Evolutionary conservation across 2,888 invertebrate genomes (phyloP).

Genomic region (Tetranychus truncatus): DNA sequence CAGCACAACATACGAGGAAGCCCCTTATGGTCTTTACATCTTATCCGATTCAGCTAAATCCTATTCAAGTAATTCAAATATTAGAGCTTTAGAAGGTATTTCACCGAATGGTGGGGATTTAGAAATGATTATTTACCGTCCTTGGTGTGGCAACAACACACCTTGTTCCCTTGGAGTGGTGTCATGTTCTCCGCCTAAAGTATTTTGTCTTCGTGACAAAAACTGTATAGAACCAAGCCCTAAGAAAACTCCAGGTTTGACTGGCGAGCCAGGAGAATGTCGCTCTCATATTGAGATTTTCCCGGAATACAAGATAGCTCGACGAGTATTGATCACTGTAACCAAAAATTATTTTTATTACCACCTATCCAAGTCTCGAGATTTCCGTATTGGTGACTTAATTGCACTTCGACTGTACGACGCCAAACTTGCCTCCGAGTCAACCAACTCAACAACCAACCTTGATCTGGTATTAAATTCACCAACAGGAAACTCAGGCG

Average conservation of each 20-base stretch:
- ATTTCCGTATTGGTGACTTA: slow-evolving; percentile 15
- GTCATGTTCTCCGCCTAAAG: not conserved
- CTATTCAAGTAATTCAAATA: slow-evolving; percentile 3
- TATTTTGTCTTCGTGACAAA: slow-evolving; percentile 5
- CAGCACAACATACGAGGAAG: not conserved
- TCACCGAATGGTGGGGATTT: slow-evolving; percentile 15
- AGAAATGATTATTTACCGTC: slow-evolving; percentile 11
- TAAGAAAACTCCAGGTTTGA: not conserved
- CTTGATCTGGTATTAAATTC: slow-evolving; percentile 9
- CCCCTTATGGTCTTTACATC: not conserved
- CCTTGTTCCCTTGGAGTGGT: not conserved
- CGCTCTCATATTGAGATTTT: slow-evolving; percentile 12
- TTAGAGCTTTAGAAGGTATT: slow-evolving; percentile 20
- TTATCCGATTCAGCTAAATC: not conserved
- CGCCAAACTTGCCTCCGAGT: not conserved
- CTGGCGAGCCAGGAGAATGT: not conserved
- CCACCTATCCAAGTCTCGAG: slow-evolving; percentile 15
- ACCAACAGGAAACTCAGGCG: not conserved
- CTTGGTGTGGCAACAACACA: slow-evolving; percentile 8
- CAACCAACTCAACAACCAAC: not conserved
- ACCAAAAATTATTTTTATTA: slow-evolving; percentile 17
- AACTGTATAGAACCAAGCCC: slow-evolving; percentile 14
- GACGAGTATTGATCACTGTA: slow-evolving; percentile 16
- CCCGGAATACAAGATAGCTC: slow-evolving; percentile 14
- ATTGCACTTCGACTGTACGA: slow-evolving; percentile 16